These are phyloP conservation scores for Homarus americanus DNA, from an alignment of 1,140 invertebrate species.

Conservation along the genomic window DNA sequence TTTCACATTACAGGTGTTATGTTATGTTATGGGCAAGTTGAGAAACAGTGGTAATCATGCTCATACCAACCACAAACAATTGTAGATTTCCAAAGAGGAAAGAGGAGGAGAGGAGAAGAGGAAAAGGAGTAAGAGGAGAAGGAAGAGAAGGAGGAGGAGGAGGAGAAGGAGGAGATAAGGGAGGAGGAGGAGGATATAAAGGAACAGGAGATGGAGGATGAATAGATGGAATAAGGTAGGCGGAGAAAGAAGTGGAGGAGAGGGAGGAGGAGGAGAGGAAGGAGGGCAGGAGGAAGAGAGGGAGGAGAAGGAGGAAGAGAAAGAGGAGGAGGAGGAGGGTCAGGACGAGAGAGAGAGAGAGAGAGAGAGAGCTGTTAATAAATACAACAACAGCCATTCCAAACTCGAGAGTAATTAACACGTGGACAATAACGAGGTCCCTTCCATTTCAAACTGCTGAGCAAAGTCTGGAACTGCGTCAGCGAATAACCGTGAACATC, in stretches of 20 bases:
- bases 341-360: too few species aligned
- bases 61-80: too few species aligned
- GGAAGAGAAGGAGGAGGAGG: not conserved
- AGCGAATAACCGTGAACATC: too few species aligned
- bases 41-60: too few species aligned
- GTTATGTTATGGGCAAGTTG: too few species aligned
- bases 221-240: not conserved
- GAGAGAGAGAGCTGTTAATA: too few species aligned
- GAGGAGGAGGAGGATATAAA: not conserved
- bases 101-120: not conserved
- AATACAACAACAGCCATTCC: not conserved
- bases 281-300: slow-evolving; percentile 2
- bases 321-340: too few species aligned
- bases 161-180: not conserved
- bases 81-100: not conserved
- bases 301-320: not conserved
- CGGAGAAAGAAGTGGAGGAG: not conserved
- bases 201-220: not conserved
- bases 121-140: not conserved
- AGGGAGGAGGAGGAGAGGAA: not conserved
- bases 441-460: too few species aligned
- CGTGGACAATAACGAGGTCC: too few species aligned
- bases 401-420: too few species aligned
- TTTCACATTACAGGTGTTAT: too few species aligned
- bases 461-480: too few species aligned